These are phyloP conservation scores for Anticlea derivata DNA, from an alignment of 2,888 invertebrate genomes.

Conservation along the genomic window DNA sequence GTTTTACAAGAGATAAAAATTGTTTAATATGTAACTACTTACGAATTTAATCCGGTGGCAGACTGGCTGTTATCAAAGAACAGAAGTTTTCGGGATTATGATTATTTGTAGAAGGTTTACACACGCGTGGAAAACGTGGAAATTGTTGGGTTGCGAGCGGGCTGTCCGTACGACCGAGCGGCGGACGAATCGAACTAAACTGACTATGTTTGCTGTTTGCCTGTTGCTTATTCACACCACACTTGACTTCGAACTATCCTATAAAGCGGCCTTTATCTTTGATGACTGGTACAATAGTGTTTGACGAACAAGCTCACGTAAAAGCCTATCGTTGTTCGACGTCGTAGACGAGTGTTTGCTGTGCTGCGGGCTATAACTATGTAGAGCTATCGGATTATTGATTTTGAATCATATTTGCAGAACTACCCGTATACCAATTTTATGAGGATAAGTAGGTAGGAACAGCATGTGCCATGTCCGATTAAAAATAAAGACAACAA, in stretches of 20 bases:
- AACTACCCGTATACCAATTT: background rate
- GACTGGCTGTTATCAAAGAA: conserved; percentile 45
- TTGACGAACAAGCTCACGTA: conserved; percentile 31
- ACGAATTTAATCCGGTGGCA: conserved; percentile 46
- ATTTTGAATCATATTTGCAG: conserved; percentile 1
- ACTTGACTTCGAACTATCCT: conserved; percentile 26
- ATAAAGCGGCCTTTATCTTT: conserved; percentile 28
- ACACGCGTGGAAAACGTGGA: conserved; percentile 24
- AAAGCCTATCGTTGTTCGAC: conserved; percentile 33
- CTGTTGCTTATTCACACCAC: conserved; percentile 30
- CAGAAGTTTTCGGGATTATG: conserved; percentile 23
- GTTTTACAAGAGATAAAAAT: conserved; percentile 51
- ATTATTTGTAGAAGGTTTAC: conserved; percentile 25
- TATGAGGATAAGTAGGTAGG: no score
- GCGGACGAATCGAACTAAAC: conserved; percentile 17
- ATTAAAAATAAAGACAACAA: no score
- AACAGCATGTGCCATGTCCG: no score
- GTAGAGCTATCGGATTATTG: conserved; percentile 2
- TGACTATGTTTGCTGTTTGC: conserved; percentile 12
- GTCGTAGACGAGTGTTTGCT: conserved; percentile 9
- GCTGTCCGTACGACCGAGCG: conserved; percentile 25
- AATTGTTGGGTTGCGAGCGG: conserved; percentile 12
- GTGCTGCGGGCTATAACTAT: conserved; percentile 9
- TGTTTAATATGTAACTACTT: conserved; percentile 44
- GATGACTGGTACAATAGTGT: conserved; percentile 17